Base-by-base conservation (phyloP, 2,797 vertebrate species). In the Leontopithecus rosalia region DNA sequence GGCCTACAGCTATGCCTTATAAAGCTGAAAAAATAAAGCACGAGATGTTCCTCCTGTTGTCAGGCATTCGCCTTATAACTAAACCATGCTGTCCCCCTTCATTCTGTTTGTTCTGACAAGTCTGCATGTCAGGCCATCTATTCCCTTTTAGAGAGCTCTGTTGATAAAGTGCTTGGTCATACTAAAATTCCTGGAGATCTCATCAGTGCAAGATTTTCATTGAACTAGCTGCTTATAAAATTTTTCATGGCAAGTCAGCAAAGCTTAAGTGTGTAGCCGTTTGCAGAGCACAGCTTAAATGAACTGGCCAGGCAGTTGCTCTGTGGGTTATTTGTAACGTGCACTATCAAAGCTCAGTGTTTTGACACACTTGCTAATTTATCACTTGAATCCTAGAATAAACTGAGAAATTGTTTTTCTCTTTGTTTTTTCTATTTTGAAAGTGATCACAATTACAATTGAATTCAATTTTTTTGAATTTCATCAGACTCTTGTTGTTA, bases 151-250 rank as follows among this genome's bases (percentile, higher is more conserved):
- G 98, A 98, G 88, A 98, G 98, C 94, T 96, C 94, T 9, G 96
- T 98, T 97, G 99, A 99, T 98, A 98, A 99, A 99, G 98, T 99
- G 97, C 99, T 99, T 77, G 99, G 99, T 94, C 99, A 99, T 97
- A 98, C 98, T 94, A 98, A 98, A 98, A 99, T 99, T 98, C 98
- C 98, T 91, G 98, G 99, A 89, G 98, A 99, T 48, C 98, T 99
- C 28, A 91, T 99, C 96, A 99, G 98, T n/a, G 97, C 99, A 97
- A 98, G 98, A 98, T 95, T 83, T 90, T 26, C 67, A 75, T 76
- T 64, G 90, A 97, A 97, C 13, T 0, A 11, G 7, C 79, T 94
- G 67, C 93, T 97, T 67, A 87, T 85, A 85, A 94, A 95, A 97
- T 86, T 82, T 86, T 91, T 94, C 77, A 93, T 77, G 97, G 79